Base-by-base conservation (phyloP, 2,888 invertebrate species). In the Dynastes maya region DNA sequence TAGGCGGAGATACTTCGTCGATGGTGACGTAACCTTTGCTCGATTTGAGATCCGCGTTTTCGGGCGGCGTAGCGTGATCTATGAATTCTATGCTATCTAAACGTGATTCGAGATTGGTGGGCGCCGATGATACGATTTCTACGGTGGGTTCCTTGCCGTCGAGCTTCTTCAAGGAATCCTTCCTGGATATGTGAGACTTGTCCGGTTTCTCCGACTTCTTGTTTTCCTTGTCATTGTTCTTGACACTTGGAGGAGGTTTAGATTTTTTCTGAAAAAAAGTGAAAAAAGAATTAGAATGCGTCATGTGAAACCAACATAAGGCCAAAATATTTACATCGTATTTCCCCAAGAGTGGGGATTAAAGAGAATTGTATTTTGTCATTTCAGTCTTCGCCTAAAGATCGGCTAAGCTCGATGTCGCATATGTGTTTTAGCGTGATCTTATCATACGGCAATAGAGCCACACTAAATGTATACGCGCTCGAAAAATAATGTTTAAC, bases 1-100 rank as follows among this genome's bases (percentile, higher is more conserved):
- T 79, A 11, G 67, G 16, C 83, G 90, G 89, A 78, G 89, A 88
- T 84, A 90, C 90, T 84, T 91, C 90, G 85, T 90, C 91, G 82
- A 91, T 88, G 29, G 90, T 86, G 63, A 86, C 84, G 80, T 87
- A 87, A 71, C 86, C 86, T 75, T 83, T 82, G 76, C 83, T 84
- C 65, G 76, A 70, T 82, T 72, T 89, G 84, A 78, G 88, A 88
- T 83, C 90, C 89, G 85, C 90, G 90, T 88, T 91, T 89, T 90
- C 91, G 91, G 91, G 84, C 89, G 92, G 85, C 91, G 90, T 86
- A 92, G 93, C 85, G 92, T 93, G 89, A 93, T 94, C 87, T 91
- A 93, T 88, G 92, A 91, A 88, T 92, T 93, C 88, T 91, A 92
- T 86, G 79, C 87, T 87, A 80, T 88, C 88, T 78, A 88, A 84